phyloP scores from a whole-genome alignment of 2,113 vertebrate species.

The Oreocharis arfaki region DNA sequence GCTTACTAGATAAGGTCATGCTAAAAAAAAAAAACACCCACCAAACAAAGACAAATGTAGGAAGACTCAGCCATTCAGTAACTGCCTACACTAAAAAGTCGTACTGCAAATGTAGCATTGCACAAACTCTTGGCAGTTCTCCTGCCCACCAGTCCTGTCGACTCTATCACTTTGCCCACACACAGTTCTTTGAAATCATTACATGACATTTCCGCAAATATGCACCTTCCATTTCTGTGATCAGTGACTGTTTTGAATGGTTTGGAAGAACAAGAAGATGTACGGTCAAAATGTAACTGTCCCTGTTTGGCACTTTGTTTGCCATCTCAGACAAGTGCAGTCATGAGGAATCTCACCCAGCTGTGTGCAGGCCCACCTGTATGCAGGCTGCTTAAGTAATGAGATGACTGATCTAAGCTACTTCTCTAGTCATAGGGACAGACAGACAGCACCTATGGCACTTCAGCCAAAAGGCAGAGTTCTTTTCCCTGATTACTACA shows the following conservation, averaged over 20 bases:
- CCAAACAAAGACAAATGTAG: background rate
- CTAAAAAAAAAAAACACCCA: background rate
- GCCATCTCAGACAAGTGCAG: background rate
- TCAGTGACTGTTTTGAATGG: background rate
- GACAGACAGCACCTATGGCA: background rate
- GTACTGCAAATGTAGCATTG: rapidly evolving
- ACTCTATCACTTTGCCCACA: background rate
- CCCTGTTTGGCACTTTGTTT: background rate
- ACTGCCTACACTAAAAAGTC: background rate
- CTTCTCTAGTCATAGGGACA: background rate
- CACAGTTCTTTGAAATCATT: background rate
- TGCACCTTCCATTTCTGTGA: background rate
- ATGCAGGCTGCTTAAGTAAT: background rate
- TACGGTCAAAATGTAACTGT: background rate
- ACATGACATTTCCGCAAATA: background rate
- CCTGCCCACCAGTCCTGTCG: background rate
- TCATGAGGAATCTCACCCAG: background rate
- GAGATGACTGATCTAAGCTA: background rate
- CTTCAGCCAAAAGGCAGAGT: background rate
- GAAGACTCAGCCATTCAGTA: background rate
- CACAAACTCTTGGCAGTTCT: background rate
- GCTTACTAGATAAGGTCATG: background rate
- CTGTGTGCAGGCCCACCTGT: background rate
- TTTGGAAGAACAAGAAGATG: rapidly evolving
- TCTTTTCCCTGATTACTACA: background rate